Conservation (phyloP, 2,113 vertebrate species). For the Bubo blakistoni region DNA sequence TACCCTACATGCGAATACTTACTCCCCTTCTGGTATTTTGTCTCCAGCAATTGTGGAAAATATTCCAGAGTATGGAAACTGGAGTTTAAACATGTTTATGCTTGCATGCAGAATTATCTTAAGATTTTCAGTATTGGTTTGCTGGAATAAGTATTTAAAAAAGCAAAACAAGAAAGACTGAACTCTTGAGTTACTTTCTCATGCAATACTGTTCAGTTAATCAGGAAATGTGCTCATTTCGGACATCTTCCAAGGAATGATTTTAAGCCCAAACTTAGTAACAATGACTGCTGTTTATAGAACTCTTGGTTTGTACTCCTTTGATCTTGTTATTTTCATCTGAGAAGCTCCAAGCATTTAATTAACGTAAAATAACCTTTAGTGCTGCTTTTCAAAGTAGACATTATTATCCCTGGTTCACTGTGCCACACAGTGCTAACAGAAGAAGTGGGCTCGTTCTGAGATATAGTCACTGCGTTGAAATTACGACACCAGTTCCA, state of each 20-base stretch:
- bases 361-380: background rate
- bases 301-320: background rate
- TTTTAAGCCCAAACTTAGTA: background rate
- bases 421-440: background rate
- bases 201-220: background rate
- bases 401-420: background rate
- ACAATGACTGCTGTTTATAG: background rate
- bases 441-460: background rate
- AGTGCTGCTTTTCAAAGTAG: background rate
- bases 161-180: background rate
- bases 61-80: background rate
- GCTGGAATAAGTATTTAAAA: background rate
- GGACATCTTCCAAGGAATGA: background rate
- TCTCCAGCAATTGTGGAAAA: background rate
- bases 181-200: background rate
- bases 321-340: background rate
- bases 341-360: background rate
- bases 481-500: background rate
- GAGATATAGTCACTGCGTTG: background rate
- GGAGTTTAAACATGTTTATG: background rate
- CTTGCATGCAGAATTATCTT: background rate
- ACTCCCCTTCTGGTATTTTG: background rate
- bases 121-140: background rate
- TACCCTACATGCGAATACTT: background rate
- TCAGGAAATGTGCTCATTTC: background rate